These are phyloP conservation scores for Platysternon megacephalum DNA, from an alignment of 2,113 vertebrate genomes.

Conservation along the genomic window DNA sequence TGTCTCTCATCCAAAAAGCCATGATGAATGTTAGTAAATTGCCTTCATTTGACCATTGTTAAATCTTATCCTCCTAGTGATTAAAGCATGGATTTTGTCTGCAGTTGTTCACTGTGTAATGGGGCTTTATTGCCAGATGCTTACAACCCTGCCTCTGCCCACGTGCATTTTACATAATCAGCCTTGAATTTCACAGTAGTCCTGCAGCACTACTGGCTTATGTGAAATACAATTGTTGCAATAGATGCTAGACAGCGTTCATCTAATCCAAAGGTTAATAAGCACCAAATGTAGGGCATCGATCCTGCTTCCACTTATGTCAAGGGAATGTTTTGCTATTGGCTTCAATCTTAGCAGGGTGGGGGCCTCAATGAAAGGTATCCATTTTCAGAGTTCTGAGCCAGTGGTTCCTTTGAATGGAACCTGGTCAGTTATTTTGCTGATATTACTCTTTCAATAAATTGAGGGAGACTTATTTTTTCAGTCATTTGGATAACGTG, in stretches of 20 bases:
- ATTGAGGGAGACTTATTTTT: not conserved
- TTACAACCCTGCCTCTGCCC: not conserved
- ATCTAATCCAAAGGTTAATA: not conserved
- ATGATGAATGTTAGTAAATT: not conserved
- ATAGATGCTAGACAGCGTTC: not conserved
- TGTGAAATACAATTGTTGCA: not conserved
- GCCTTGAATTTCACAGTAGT: not conserved
- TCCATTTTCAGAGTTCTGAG: not conserved
- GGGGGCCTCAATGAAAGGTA: not conserved
- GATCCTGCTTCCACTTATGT: not conserved
- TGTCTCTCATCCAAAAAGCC: not conserved
- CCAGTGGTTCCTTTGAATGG: not conserved
- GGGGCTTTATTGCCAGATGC: not conserved
- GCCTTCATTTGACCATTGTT: not conserved
- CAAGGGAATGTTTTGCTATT: not conserved
- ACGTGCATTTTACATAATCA: not conserved
- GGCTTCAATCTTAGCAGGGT: rapidly evolving
- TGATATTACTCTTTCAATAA: not conserved
- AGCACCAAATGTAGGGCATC: not conserved
- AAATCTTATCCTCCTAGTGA: not conserved
- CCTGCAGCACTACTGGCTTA: not conserved
- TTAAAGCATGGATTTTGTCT: not conserved
- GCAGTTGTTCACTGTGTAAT: rapidly evolving
- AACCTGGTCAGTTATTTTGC: not conserved
- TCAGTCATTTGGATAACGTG: not conserved